A percentile compares a stretch with the other conserved stretches of the same genome.
These are phyloP conservation scores for Drosophila nigritarsus DNA, from an alignment of 2,888 invertebrate species.

Conservation along the genomic window DNA sequence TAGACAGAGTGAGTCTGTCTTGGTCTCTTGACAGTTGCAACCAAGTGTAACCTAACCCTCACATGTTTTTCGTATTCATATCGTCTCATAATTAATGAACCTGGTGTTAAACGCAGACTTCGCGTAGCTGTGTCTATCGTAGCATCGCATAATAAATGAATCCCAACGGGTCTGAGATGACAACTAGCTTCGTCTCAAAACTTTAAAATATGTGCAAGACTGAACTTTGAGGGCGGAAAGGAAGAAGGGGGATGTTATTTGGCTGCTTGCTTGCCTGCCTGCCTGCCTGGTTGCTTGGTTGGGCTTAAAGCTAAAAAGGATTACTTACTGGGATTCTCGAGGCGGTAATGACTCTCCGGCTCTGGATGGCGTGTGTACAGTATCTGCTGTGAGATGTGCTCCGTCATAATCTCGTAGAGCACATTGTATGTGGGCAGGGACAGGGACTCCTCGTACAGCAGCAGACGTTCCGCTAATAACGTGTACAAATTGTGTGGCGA, in stretches of 20 bases:
- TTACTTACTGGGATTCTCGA: slow-evolving; percentile 97
- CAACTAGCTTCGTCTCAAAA: background rate
- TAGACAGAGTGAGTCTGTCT: background rate
- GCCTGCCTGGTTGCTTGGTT: background rate
- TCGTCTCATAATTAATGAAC: slow-evolving; percentile 5
- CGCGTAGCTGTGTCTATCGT: background rate
- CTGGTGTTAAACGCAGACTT: background rate
- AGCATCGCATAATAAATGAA: slow-evolving; percentile 1
- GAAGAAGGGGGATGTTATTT: background rate
- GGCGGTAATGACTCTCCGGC: slow-evolving; percentile 96
- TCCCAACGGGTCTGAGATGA: slow-evolving; percentile 4
- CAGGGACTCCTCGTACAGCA: slow-evolving; percentile 94
- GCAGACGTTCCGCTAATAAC: slow-evolving; percentile 95
- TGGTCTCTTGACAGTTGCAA: background rate
- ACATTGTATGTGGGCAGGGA: slow-evolving; percentile 99
- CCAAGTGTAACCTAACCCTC: background rate
- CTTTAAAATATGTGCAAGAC: background rate
- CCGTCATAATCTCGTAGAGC: slow-evolving; percentile 98
- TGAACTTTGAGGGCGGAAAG: background rate
- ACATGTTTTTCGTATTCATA: background rate
- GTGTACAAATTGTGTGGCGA: slow-evolving; percentile 99
- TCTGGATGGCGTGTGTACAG: slow-evolving; percentile 97
- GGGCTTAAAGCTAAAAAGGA: slow-evolving; percentile 5
- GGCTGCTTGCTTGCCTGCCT: background rate
- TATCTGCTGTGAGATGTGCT: slow-evolving; percentile 98